Evolutionary conservation across 2,888 invertebrate species (phyloP).

Genomic region (Polymixis flavicincta): DNA sequence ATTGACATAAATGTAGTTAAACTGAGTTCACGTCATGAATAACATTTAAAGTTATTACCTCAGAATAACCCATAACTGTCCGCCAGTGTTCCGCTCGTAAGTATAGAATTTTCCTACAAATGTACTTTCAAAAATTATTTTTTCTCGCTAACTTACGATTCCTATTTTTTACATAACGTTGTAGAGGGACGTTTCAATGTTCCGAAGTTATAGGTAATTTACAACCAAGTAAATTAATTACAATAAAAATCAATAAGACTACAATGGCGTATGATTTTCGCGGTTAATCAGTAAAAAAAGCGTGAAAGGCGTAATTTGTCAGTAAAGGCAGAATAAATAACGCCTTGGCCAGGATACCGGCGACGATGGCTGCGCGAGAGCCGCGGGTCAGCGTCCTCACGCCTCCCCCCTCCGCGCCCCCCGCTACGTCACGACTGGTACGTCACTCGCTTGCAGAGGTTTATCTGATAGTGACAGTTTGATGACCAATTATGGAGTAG

Average conservation of each 20-base stretch:
- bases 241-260: not conserved
- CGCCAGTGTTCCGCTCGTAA: constrained; percentile 15
- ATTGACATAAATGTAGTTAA: constrained; percentile 62
- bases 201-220: not conserved
- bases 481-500: constrained; percentile 43
- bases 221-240: not conserved
- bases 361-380: constrained; percentile 63
- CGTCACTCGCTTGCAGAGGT: constrained; percentile 74
- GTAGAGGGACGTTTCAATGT: not conserved
- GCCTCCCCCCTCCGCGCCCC: constrained; percentile 56
- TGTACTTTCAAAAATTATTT: not conserved
- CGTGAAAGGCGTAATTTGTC: constrained; percentile 66
- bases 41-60: constrained; percentile 46
- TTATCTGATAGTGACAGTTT: constrained; percentile 62
- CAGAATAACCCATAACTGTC: constrained; percentile 23
- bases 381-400: constrained; percentile 82
- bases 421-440: constrained; percentile 80
- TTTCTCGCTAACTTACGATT: not conserved
- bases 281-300: constrained; percentile 50
- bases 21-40: constrained; percentile 52
- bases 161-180: too few species aligned
- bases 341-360: constrained; percentile 71
- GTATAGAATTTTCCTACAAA: not conserved
- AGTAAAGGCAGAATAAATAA: constrained; percentile 76
- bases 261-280: not conserved